Evolutionary conservation across 1,140 invertebrate species (phyloP), one percentile per base, ranked within the genome.

Genomic region (Eriocheir sinensis): DNA sequence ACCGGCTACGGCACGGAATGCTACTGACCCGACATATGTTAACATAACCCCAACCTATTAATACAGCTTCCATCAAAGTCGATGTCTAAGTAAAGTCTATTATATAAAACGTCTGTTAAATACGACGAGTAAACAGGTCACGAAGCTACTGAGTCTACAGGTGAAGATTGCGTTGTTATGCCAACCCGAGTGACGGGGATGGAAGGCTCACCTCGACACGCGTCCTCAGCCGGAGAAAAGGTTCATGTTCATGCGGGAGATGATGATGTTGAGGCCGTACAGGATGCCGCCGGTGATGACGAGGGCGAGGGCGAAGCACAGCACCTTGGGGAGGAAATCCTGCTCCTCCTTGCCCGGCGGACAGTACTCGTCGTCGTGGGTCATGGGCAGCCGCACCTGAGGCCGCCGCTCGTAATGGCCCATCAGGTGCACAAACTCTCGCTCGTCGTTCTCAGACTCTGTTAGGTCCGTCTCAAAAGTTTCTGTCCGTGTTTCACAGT

Each of bases 201-300:
- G 53, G 21, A 72, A 72, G 60, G 12, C 60, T 72, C 60, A 72
- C 60, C 60, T 72, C 60, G 27, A 72, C 21, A 8, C 9, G 40
- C 27, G 53, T 34, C 17, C 83, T 94, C 86, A 94, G 1, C 60
- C 53, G 21, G 92, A 93, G 79, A 94, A 94, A 44, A 94, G 93
- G 30, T 94, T 94, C 89, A 94, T 94, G 41, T 94, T 94, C 93
- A 94, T 94, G 30, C 53, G 89, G 17, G 89, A 91, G 81, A 94
- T 91, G 79, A 94, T 27, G 15, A 94, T 40, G 21, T 94, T 91
- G 30, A 94, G 88, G 32, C 93, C 93, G 44, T 94, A 94, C 15
- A 94, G 80, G 36, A 94, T 94, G 34, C 93, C 93, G 8, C 93
- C 93, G 0, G 93, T 94, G 34, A 94, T 91, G 80, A 94, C 89